Conservation (phyloP, 2,113 vertebrate genomes). For the Aegithalos caudatus region DNA sequence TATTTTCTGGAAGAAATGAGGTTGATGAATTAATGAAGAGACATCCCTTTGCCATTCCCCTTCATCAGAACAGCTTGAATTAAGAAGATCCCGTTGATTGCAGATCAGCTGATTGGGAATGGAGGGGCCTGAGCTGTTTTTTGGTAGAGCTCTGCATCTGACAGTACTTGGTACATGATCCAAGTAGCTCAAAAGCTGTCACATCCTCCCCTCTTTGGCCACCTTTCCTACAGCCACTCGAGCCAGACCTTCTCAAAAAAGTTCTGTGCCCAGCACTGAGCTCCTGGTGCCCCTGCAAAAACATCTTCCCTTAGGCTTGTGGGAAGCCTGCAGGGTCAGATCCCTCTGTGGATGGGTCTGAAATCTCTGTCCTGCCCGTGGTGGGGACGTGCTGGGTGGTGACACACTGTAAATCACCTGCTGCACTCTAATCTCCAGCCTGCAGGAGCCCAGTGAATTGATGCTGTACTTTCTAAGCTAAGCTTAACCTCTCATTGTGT, state of each 20-base stretch:
- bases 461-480: conserved; percentile 17
- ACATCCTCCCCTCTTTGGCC: not conserved
- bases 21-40: not conserved
- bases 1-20: not conserved
- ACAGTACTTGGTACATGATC: not conserved
- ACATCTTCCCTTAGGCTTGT: not conserved
- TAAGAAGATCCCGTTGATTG: not conserved
- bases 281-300: not conserved
- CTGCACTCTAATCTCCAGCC: not conserved
- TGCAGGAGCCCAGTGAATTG: not conserved
- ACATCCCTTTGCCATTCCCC: not conserved
- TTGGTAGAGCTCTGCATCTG: not conserved
- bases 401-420: not conserved
- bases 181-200: not conserved
- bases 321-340: not conserved
- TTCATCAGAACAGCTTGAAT: not conserved
- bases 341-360: fast-evolving
- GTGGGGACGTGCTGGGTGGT: not conserved
- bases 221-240: not conserved
- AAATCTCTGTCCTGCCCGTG: not conserved
- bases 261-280: not conserved
- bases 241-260: not conserved
- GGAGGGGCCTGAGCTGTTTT: not conserved
- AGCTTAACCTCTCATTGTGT: not conserved
- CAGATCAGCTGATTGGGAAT: not conserved